These are phyloP conservation scores for Parnassius apollo DNA, from an alignment of 2,888 invertebrate genomes.

Conservation along the genomic window DNA sequence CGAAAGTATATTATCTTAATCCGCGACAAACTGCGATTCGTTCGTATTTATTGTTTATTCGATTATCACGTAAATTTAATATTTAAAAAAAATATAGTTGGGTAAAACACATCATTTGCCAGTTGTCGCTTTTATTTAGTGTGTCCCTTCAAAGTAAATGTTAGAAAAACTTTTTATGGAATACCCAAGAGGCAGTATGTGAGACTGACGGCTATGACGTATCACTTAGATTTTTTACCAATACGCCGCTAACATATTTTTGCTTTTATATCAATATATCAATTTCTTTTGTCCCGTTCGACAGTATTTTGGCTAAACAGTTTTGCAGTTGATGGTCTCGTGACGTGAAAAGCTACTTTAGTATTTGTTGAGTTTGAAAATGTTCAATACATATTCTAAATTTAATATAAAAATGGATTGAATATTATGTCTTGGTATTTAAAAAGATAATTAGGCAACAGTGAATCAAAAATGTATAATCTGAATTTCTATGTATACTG, in stretches of 20 bases:
- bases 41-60: too few relatives aligned
- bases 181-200: constrained; percentile 64
- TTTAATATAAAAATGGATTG: too few relatives aligned
- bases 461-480: too few relatives aligned
- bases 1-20: too few relatives aligned
- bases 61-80: too few relatives aligned
- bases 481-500: too few relatives aligned
- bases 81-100: background rate
- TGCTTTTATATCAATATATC: constrained; percentile 79
- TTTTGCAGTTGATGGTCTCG: constrained; percentile 33
- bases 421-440: too few relatives aligned
- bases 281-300: constrained; percentile 68
- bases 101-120: constrained; percentile 10
- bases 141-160: constrained; percentile 37
- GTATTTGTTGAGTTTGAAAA: background rate
- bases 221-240: constrained; percentile 73
- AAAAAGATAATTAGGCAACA: too few relatives aligned
- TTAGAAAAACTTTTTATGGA: constrained; percentile 62
- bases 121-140: constrained; percentile 29
- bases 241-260: constrained; percentile 73
- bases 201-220: constrained; percentile 77
- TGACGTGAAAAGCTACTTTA: constrained; percentile 14
- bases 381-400: background rate
- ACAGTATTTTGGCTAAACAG: constrained; percentile 51
- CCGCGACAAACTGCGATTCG: too few relatives aligned